Evolutionary conservation across 2,113 vertebrate genomes (phyloP).

Genomic region (Turdus rufiventris): DNA sequence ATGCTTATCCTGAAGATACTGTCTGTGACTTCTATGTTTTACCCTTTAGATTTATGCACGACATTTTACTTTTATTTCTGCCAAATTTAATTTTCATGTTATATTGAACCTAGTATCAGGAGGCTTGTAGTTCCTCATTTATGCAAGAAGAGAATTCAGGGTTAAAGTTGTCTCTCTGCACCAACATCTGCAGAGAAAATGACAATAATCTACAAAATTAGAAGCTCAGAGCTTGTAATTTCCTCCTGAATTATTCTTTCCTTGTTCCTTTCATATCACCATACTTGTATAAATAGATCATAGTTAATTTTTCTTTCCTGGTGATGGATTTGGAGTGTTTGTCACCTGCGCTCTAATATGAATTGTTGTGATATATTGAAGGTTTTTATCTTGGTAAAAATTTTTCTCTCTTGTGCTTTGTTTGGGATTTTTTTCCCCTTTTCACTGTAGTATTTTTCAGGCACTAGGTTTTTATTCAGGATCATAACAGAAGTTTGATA

Average conservation of each 20-base stretch:
- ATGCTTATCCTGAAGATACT: background rate
- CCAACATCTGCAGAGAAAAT: background rate
- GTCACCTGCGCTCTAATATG: background rate
- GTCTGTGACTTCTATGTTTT: background rate
- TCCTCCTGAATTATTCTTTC: background rate
- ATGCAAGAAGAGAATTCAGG: background rate
- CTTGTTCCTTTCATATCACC: background rate
- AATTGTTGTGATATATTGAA: background rate
- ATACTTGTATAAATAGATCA: background rate
- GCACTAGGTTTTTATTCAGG: background rate
- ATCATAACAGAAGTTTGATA: background rate
- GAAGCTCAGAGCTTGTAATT: slow-evolving; percentile 5
- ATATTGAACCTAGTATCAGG: background rate
- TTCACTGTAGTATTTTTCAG: background rate
- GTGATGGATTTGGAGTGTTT: background rate
- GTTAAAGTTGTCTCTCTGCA: background rate
- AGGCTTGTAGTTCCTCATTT: background rate
- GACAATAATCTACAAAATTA: slow-evolving; percentile 1
- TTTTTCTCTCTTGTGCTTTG: background rate
- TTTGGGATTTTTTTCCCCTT: background rate
- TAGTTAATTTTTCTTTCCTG: slow-evolving; percentile 3
- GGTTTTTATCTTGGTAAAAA: background rate
- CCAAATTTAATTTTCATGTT: background rate
- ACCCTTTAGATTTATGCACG: background rate
- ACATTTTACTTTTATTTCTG: background rate